Evolutionary conservation across 2,797 vertebrate genomes (phyloP), one percentile per base, ranked within the genome.

Genomic region (Coregonus ussuriensis): DNA sequence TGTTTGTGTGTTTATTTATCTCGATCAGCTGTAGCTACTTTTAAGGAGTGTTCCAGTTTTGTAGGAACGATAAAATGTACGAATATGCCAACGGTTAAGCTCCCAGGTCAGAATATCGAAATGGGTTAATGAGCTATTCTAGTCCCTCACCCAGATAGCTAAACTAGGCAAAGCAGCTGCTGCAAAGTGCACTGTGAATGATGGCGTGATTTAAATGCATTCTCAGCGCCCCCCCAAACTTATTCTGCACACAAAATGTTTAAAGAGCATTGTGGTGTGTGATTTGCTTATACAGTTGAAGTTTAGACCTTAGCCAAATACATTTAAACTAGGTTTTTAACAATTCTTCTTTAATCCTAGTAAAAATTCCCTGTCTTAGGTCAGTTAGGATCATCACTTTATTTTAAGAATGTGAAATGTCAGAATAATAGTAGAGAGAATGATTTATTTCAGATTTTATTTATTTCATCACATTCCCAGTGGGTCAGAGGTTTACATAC

Each of bases 121-220:
- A 90, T 91, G 89, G 91, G 91, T 88, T 89, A 91, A 87, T 90
- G 90, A 83, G 86, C 91, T 93, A 93, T 92, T 92, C 89, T 88
- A 79, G 85, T 89, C 89, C 82, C 85, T 91, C 87, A 88, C 88
- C 85, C 91, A 88, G 89, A 90, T 86, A 89, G 84, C 80, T 86
- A 82, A 88, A 89, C 88, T 78, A 78, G 90, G 87, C 88, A 90
- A 81, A 87, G 81, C 91, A 92, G 89, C 91, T 87, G 93, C 84
- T 85, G 84, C 76, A 82, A 86, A 81, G 74, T 29, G n/a, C 77
- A 81, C 54, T 65, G 37, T 52, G 70, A 76, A 79, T 66, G 70
- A 83, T 84, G 71, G 72, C 82, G 84, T 86, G 81, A 89, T 88
- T 89, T 47, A 47, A 47, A 47, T 3, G 41, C 41, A 47, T 89